A percentile compares a stretch with the other conserved stretches of the same genome.
Conservation (phyloP, 2,888 invertebrate species). For the Syrista parreyssii region DNA sequence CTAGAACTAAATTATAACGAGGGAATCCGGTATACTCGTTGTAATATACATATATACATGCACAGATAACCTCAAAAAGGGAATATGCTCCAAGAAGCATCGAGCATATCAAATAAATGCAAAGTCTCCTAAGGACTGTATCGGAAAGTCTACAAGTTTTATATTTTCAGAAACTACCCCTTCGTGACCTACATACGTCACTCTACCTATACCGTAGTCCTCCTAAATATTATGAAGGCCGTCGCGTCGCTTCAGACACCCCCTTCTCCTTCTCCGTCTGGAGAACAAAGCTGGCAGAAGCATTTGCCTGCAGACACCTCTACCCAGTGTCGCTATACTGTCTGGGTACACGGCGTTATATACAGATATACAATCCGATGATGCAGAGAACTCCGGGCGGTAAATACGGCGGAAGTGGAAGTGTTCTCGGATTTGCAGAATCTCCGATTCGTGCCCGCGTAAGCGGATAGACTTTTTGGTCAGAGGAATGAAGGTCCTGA, state of each 20-base stretch:
- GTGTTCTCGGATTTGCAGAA: constrained; percentile 43
- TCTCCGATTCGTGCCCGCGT: constrained; percentile 44
- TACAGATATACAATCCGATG: not conserved
- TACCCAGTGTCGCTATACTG: not conserved
- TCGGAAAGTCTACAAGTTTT: not conserved
- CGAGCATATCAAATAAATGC: not conserved
- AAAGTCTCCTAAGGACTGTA: not conserved
- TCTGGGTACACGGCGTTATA: not conserved
- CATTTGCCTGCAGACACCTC: not conserved
- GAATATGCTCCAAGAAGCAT: not conserved
- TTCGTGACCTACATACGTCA: not conserved
- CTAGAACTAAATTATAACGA: too few relatives aligned
- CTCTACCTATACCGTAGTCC: not conserved
- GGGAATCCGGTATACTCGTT: too few relatives aligned
- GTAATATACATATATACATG: too few relatives aligned
- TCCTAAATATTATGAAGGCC: not conserved
- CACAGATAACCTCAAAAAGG: not conserved
- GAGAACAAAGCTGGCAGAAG: not conserved
- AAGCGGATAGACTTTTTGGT: constrained; percentile 49
- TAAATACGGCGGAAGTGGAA: not conserved
- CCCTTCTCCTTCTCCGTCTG: not conserved
- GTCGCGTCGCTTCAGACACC: not conserved
- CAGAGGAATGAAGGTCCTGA: constrained; percentile 38
- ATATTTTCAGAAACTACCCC: not conserved
- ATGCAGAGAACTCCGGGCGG: not conserved